A percentile compares a stretch with the other conserved stretches of the same genome.
These are phyloP conservation scores for Lagopus muta DNA, from an alignment of 2,113 vertebrate genomes.

Conservation along the genomic window DNA sequence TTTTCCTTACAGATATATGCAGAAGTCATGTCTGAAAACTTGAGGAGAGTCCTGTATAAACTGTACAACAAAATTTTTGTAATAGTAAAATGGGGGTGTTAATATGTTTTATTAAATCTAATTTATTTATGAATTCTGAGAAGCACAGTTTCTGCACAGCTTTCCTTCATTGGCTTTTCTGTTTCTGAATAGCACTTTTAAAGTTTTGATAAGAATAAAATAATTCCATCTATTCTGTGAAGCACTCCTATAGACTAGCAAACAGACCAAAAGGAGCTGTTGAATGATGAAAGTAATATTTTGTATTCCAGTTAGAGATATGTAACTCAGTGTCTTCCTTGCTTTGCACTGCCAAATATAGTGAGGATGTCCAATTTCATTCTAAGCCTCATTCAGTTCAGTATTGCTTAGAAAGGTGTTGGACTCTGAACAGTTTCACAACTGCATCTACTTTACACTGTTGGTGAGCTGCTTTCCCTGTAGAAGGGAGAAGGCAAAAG, in stretches of 20 bases:
- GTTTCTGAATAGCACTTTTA: not conserved
- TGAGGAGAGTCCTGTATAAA: not conserved
- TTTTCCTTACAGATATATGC: slow-evolving; percentile 26
- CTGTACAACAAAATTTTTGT: not conserved
- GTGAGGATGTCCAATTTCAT: not conserved
- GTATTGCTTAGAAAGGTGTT: not conserved
- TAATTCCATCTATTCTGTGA: not conserved
- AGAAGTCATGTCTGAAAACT: not conserved
- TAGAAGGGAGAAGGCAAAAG: not conserved
- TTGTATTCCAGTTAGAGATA: not conserved
- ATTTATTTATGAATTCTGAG: not conserved
- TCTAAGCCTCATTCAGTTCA: not conserved
- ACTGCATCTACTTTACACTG: not conserved
- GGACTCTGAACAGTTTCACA: not conserved
- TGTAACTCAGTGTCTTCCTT: not conserved
- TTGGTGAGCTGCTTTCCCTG: not conserved
- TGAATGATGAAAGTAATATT: not conserved
- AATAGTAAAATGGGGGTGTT: not conserved
- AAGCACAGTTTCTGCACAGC: not conserved
- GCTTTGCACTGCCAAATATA: not conserved
- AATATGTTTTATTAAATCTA: not conserved
- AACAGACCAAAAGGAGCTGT: not conserved
- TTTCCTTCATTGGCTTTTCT: not conserved
- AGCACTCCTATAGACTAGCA: not conserved
- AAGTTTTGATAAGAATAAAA: not conserved